Evolutionary conservation across 2,797 vertebrate species (phyloP).

Genomic region (Brotula barbata): DNA sequence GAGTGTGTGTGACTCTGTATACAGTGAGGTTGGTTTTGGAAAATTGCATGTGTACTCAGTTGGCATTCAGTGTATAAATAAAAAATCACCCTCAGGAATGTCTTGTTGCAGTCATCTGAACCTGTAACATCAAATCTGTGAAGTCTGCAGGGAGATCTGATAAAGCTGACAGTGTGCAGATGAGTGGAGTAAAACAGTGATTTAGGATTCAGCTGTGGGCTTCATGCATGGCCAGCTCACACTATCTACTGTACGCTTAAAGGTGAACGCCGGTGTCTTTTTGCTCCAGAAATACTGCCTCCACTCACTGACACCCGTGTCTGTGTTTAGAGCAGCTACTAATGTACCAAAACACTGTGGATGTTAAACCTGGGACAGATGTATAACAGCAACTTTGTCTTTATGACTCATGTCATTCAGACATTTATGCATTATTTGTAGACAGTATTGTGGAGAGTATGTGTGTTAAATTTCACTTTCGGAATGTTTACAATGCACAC

Average conservation of each 20-base stretch:
- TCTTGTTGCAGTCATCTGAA: conserved; percentile 20
- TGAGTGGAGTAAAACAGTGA: conserved; percentile 51
- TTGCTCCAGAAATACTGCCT: conserved; percentile 1
- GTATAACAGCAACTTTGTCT: too few relatives aligned
- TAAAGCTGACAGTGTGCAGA: conserved; percentile 39
- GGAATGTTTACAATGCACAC: too few relatives aligned
- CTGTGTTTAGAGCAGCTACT: too few relatives aligned
- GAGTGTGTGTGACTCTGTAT: conserved; percentile 9
- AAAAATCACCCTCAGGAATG: conserved; percentile 16
- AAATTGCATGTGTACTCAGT: conserved; percentile 1
- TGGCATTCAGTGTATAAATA: conserved; percentile 36
- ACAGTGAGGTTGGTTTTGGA: not conserved
- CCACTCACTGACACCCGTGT: too few relatives aligned
- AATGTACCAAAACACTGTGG: too few relatives aligned
- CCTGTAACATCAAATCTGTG: conserved; percentile 30
- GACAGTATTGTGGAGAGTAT: too few relatives aligned
- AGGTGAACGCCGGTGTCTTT: conserved; percentile 25
- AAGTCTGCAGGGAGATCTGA: conserved; percentile 35
- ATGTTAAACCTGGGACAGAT: too few relatives aligned
- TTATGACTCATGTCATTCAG: too few relatives aligned
- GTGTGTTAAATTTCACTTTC: too few relatives aligned
- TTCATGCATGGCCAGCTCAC: conserved; percentile 42
- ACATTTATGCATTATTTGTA: too few relatives aligned
- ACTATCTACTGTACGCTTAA: conserved; percentile 10
- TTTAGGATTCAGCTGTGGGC: conserved; percentile 40